A percentile compares a stretch with the other conserved stretches of the same genome.
Conservation (phyloP, 2,888 invertebrate genomes). For the Caenorhabditis sinica region DNA sequence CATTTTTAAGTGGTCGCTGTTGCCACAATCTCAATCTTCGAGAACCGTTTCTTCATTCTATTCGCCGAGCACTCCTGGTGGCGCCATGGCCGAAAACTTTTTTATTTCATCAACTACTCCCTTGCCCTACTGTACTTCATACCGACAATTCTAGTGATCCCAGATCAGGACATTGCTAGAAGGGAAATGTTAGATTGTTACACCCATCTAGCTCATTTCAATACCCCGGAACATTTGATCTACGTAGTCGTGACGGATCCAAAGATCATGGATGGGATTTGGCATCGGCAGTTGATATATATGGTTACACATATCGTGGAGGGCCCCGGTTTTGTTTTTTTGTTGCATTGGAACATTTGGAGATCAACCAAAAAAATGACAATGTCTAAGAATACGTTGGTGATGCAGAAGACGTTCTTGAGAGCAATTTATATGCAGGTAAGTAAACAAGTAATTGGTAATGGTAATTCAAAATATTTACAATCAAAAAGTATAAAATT, state of each 20-base stretch:
- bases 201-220: background rate
- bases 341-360: background rate
- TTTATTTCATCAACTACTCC: background rate
- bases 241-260: background rate
- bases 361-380: background rate
- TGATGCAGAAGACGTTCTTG: background rate
- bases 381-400: background rate
- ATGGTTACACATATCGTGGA: background rate
- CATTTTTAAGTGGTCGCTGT: slow-evolving; percentile 12
- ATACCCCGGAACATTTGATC: background rate
- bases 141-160: slow-evolving; percentile 2
- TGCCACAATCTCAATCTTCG: background rate
- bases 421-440: slow-evolving; percentile 16
- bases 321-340: background rate
- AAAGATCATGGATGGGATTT: background rate
- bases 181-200: background rate
- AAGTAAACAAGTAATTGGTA: background rate
- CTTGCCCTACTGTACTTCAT: slow-evolving; percentile 1
- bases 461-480: no score
- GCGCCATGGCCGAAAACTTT: background rate
- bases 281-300: background rate
- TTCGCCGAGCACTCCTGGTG: slow-evolving; percentile 18
- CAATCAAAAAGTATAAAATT: no score
- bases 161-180: slow-evolving; percentile 9
- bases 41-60: slow-evolving; percentile 15